These are phyloP conservation scores for Drosophila busckii DNA, from an alignment of 1,140 invertebrate genomes.

Conservation along the genomic window DNA sequence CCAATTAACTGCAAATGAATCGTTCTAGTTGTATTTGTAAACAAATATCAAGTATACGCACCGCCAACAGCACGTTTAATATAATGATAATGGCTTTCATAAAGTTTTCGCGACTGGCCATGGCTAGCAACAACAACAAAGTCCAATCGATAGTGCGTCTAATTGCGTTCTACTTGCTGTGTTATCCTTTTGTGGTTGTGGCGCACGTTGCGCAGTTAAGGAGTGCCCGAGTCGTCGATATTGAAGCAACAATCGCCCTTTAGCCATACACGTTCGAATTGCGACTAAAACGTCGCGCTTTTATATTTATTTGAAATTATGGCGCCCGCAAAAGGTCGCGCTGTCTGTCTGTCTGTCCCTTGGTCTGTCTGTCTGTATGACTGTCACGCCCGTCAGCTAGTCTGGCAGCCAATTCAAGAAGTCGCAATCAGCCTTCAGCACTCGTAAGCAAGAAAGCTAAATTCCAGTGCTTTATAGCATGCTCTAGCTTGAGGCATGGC, in stretches of 20 bases:
- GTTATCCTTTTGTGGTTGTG: too few species aligned
- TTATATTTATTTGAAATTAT: constrained; percentile 66
- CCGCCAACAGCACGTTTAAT: constrained; percentile 68
- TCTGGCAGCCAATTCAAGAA: constrained; percentile 4
- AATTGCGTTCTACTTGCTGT: constrained; percentile 38
- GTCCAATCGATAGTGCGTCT: constrained; percentile 55
- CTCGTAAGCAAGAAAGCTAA: constrained; percentile 36
- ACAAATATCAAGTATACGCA: constrained; percentile 54
- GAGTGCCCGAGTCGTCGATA: neutral
- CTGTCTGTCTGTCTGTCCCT: neutral
- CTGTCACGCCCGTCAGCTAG: neutral
- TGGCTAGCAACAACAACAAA: constrained; percentile 1
- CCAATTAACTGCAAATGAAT: constrained; percentile 56
- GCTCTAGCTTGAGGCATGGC: constrained; percentile 4
- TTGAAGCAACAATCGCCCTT: constrained; percentile 38
- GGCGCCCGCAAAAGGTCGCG: constrained; percentile 48
- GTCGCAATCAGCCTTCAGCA: too few species aligned
- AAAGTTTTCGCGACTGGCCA: constrained; percentile 54
- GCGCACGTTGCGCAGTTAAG: constrained; percentile 45
- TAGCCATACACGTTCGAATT: constrained; percentile 52
- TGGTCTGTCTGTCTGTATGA: neutral
- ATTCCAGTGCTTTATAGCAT: constrained; percentile 17
- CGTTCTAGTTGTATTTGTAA: neutral
- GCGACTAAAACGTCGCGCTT: constrained; percentile 58
- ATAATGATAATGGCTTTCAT: constrained; percentile 61